Conservation (phyloP, 2,113 vertebrate species). For the Tylochromis polylepis region DNA sequence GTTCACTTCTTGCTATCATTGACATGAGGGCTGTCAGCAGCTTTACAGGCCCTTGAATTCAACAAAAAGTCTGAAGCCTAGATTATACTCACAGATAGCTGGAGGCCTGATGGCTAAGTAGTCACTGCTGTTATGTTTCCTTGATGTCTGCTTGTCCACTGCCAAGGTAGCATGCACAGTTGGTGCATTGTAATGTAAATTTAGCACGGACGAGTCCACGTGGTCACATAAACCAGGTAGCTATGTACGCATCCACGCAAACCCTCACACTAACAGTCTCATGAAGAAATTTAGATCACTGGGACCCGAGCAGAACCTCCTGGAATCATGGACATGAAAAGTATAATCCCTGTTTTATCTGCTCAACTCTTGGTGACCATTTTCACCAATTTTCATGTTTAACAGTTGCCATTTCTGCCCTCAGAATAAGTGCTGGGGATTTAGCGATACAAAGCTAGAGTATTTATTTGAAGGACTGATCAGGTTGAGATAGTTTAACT, state of each 20-base stretch:
- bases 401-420: too few species aligned
- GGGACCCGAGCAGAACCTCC: not conserved
- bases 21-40: slow-evolving; percentile 73
- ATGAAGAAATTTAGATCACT: not conserved
- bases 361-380: slow-evolving; percentile 9
- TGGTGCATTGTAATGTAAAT: not conserved
- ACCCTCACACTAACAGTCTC: not conserved
- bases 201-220: not conserved
- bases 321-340: not conserved
- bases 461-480: too few species aligned
- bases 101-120: not conserved
- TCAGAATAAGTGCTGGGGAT: too few species aligned
- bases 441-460: not conserved
- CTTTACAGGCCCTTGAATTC: slow-evolving; percentile 67
- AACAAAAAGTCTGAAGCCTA: not conserved
- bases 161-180: not conserved
- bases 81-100: not conserved
- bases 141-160: not conserved
- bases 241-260: not conserved
- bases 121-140: not conserved
- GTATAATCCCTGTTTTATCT: not conserved
- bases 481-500: too few species aligned
- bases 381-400: not conserved
- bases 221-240: not conserved
- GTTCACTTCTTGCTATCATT: slow-evolving; percentile 65